A percentile compares a stretch with the other conserved stretches of the same genome.
Evolutionary conservation across 64 coral and sea anemone species (phyloP).

Genomic region (Astreopora myriophthalma): DNA sequence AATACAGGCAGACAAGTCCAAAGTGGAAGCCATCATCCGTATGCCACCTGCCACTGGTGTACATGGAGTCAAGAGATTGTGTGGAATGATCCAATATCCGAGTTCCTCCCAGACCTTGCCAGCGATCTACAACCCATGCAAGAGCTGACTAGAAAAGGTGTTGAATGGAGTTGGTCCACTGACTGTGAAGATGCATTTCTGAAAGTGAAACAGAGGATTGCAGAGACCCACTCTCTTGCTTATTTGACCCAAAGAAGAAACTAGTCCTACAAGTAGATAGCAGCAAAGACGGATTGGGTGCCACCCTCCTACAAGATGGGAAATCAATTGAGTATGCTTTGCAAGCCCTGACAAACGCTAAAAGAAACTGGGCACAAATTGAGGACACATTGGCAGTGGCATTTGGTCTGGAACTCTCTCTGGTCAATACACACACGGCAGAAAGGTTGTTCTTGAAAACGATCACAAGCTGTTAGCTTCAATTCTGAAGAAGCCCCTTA

Average conservation of each 20-base stretch:
- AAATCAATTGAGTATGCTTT: no score
- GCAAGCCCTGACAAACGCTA: no score
- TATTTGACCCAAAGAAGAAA: not conserved
- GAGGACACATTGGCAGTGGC: no score
- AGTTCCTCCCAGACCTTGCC: not conserved
- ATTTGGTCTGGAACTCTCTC: no score
- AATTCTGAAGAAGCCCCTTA: no score
- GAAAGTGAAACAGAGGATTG: not conserved
- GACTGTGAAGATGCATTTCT: not conserved
- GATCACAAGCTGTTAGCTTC: no score
- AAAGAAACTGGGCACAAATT: no score
- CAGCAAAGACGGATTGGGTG: not conserved
- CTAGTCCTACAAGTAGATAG: not conserved
- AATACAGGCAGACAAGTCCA: not conserved
- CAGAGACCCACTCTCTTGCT: not conserved
- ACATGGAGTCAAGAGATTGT: not conserved
- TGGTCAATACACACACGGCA: no score
- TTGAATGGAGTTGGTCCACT: not conserved
- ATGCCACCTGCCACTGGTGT: conserved; percentile 21
- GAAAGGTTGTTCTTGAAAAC: no score
- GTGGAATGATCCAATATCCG: conserved; percentile 5
- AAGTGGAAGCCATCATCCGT: not conserved
- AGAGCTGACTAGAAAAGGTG: not conserved
- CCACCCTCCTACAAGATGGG: no score
- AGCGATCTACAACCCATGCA: not conserved